These are phyloP conservation scores for Ispidina picta DNA, from an alignment of 2,797 vertebrate genomes.

Conservation along the genomic window DNA sequence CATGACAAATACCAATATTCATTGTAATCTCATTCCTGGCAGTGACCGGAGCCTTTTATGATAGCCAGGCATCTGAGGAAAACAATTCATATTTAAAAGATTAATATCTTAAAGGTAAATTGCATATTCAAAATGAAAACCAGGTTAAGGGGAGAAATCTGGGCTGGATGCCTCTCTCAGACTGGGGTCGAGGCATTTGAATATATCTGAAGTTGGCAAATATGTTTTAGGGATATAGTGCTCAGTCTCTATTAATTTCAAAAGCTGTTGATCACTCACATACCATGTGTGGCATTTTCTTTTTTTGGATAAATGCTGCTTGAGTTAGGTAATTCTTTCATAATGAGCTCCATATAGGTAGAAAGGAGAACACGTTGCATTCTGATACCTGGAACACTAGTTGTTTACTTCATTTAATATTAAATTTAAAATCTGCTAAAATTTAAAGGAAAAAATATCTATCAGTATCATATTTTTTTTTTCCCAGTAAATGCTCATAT, in stretches of 20 bases:
- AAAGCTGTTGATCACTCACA: neutral
- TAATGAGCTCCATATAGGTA: neutral
- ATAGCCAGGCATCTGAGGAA: slow-evolving; percentile 74
- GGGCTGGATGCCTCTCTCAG: neutral
- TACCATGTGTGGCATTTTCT: neutral
- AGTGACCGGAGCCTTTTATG: slow-evolving; percentile 73
- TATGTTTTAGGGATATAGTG: neutral
- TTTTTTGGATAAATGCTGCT: neutral
- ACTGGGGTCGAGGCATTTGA: neutral
- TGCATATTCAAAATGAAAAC: slow-evolving; percentile 29
- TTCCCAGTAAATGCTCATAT: neutral
- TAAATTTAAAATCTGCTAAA: neutral
- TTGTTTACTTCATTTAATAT: neutral
- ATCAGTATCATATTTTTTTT: neutral
- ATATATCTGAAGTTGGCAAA: neutral
- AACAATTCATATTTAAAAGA: slow-evolving; percentile 70
- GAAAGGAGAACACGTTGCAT: neutral
- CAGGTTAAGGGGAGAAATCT: slow-evolving; percentile 30
- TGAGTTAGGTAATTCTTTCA: neutral
- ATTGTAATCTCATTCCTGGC: slow-evolving; percentile 74
- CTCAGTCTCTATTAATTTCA: neutral
- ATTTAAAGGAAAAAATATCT: neutral
- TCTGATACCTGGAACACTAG: neutral
- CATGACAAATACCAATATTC: slow-evolving; percentile 72
- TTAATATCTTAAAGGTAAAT: slow-evolving; percentile 52